Base-by-base conservation (phyloP, 2,113 vertebrate species). In the Muntiacus muntjak region DNA sequence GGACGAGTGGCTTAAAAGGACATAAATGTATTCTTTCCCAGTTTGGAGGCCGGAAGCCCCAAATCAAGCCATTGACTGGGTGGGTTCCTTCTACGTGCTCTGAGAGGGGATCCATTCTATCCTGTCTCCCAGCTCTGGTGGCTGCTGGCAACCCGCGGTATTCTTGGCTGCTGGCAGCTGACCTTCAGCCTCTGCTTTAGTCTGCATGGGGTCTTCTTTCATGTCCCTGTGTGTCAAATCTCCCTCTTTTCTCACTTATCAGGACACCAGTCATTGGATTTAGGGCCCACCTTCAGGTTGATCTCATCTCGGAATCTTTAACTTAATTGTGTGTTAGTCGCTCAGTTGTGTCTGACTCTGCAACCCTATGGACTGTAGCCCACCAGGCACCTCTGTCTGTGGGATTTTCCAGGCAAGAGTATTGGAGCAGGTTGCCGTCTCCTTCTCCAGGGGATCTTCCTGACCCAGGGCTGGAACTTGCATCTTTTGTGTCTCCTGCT, bases 111-210 rank as follows among this genome's bases (percentile, higher is more conserved):
- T 47, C 81, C 21, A 2, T 7, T 17, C 10, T 21, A 9, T 1
- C 25, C 36, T 9, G 4, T 84, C 62, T 85, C 36, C 52, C 25
- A 6, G 79, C 13, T 71, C 58, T 55, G 28, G 26, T 9, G 50
- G 60, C 50, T 84, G 47, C 54, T 45, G 54, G 64, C 45, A 7
- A 55, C 52, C 62, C 0, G 0, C 5, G 6, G 15, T 7, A 4
- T 40, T 26, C 40, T 60, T 19, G 28, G 40, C 54, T 26, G 57
- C 81, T 36, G 91, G 30, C 81, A 26, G 50, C 50, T 85, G n/a
- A 47, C 26, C 23, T n/a, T 60, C 52, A 78, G 2, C 57, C 89
- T n/a, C 40, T n/a, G 28, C 26, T 40, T 43, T 40, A 43, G 40
- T 47, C 36, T 4, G 25, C 54, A 25, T 1, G 6, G 23, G 55